Evolutionary conservation across 1,140 invertebrate genomes (phyloP), one percentile per base, ranked within the genome.

Genomic region (Achatina immaculata): DNA sequence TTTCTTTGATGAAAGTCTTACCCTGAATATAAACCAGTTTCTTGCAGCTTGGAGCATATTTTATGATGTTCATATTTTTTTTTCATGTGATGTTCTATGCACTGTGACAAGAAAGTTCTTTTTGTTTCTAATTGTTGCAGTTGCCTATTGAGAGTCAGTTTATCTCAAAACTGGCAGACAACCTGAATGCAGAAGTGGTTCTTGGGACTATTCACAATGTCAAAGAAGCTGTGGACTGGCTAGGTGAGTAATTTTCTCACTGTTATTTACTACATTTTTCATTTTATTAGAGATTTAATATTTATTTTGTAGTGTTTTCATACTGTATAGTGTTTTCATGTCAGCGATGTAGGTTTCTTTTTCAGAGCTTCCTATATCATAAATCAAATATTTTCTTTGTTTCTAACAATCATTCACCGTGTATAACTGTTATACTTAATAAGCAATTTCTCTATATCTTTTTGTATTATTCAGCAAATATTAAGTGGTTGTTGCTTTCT

Each of bases 111-210:
- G n/a, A n/a, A n/a, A n/a, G n/a, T n/a, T n/a, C n/a, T n/a, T n/a
- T n/a, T n/a, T n/a, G n/a, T n/a, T n/a, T n/a, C n/a, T n/a, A n/a
- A n/a, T 85, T 82, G 34, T 91, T 85, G 3, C 80, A 88, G 89
- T 87, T 94, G 43, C 93, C 93, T 0, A 92, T 94, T 75, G 93
- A 94, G 86, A 93, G 92, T 82, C 94, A 94, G 88, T 91, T 94
- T 86, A 91, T 94, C 31, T 85, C 89, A 14, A 93, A 93, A 92
- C 92, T 99, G 82, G 95, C 98, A 0, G 98, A 99, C 89, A 97
- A 98, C 94, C 92, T 99, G 19, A 99, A 99, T 92, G 98, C 99
- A 0, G 99, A 99, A 93, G 95, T 99, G 71, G 98, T 99, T 0
- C 92, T 99, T 0, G 99, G 98, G 7, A 98, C 97, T 0, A 95